Base-by-base conservation (phyloP, 1,140 invertebrate genomes). In the Anastatus disparis region DNA sequence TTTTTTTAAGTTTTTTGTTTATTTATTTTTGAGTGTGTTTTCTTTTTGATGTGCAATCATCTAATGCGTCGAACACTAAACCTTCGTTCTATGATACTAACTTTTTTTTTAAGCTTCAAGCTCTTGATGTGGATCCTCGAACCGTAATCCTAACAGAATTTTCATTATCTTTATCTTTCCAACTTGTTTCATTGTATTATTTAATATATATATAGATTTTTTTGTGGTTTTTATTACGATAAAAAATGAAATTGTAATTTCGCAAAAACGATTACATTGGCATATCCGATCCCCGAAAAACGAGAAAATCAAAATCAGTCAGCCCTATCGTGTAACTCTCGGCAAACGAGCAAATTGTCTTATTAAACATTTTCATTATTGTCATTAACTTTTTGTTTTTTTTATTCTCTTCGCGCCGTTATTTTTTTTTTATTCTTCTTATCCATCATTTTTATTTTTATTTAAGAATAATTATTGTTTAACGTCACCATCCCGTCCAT, bases 301-400 rank as follows among this genome's bases (percentile, higher is more conserved):
- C 48, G 50, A 53, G 24, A 24, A 55, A 55, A 63, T 70, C 48
- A 53, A 63, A 56, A 70, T 70, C 26, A 70, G 61, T 70, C 59
- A 40, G 27, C 52, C 40, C 61, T 70, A 64, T 64, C 68, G 20
- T 58, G 20, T 48, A 48, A 64, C 42, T 63, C 68, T 48, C 29
- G 52, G 40, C 40, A 50, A 63, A 64, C 29, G 56, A 69, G 46
- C 58, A 70, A n/a, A n/a, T 63, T 55, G 50, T 48, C 42, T 56
- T 53, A 56, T 73, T 61, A 75, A n/a, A n/a, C 62, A 67, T 69
- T 72, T 61, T 59, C 62, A 71, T 71, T 71, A 71, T 71, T 71
- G 70, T 71, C 70, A 66, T 59, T 27, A 66, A 65, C 42, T 70
- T 74, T 75, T 71, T 68, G 27, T 56, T 9, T 52, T 50, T 67